A percentile compares a stretch with the other conserved stretches of the same genome.
phyloP scores from a whole-genome alignment of 2,113 vertebrate species.

The Nymphicus hollandicus region DNA sequence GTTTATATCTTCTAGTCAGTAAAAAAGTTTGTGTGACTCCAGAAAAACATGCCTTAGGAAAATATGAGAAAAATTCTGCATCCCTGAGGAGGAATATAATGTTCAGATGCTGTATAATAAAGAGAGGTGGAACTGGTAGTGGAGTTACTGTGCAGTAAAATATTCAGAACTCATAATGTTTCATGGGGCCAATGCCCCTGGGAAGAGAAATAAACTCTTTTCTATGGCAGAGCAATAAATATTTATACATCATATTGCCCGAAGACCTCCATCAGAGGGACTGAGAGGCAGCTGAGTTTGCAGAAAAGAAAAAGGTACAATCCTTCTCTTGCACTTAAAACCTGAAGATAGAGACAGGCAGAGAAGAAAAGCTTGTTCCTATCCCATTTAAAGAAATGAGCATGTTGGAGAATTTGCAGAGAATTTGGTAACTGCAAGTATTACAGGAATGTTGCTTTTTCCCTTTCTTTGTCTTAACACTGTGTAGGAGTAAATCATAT shows the following conservation, averaged over 20 bases:
- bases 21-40: not conserved
- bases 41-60: not conserved
- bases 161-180: constrained; percentile 35
- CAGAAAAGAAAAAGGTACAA: not conserved
- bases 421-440: not conserved
- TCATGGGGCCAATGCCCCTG: constrained; percentile 17
- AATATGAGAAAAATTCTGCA: not conserved
- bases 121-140: not conserved
- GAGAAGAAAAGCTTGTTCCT: not conserved
- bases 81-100: not conserved
- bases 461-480: not conserved
- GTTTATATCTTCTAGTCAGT: constrained; percentile 8
- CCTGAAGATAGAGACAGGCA: not conserved
- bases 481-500: not conserved
- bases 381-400: not conserved
- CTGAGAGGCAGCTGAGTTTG: not conserved
- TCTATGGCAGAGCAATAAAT: constrained; percentile 33
- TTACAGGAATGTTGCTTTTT: not conserved
- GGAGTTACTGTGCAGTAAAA: constrained; percentile 7
- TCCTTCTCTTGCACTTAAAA: not conserved
- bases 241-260: constrained; percentile 5
- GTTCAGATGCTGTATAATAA: constrained; percentile 7
- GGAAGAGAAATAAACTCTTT: constrained; percentile 38
- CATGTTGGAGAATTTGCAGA: not conserved
- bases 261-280: not conserved